Conservation (phyloP, 2,888 invertebrate genomes). For the Melipona beecheii region DNA sequence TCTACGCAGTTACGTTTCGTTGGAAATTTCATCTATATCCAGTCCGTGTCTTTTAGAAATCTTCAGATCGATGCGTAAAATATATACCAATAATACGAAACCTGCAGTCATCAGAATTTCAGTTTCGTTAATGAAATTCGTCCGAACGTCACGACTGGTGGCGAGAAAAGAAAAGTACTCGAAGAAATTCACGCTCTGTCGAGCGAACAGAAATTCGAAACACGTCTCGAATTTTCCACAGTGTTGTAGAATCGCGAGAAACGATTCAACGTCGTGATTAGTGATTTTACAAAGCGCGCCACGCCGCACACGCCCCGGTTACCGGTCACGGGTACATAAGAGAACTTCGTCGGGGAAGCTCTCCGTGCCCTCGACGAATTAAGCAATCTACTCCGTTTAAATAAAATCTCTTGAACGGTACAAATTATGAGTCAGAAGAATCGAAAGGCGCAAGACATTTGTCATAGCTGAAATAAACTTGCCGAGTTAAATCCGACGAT, state of each 20-base stretch:
- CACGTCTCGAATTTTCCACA: conserved; percentile 17
- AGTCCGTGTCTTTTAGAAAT: neutral
- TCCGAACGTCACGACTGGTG: neutral
- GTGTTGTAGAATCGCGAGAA: conserved; percentile 30
- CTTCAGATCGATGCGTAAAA: neutral
- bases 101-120: neutral
- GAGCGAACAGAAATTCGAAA: conserved; percentile 42
- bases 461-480: neutral
- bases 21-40: conserved; percentile 11
- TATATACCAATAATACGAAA: neutral
- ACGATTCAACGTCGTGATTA: conserved; percentile 30
- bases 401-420: conserved; percentile 34
- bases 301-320: too few species aligned
- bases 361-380: conserved; percentile 21
- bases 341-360: conserved; percentile 40
- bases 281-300: conserved; percentile 5
- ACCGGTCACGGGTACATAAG: conserved; percentile 29
- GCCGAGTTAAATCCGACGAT: too few species aligned
- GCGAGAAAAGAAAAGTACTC: neutral
- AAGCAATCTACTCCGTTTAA: conserved; percentile 28
- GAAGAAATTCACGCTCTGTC: conserved; percentile 22
- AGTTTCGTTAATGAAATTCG: neutral
- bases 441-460: neutral
- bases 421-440: conserved; percentile 24
- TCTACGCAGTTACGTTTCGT: conserved; percentile 9